Percentiles rank a stretch among this genome's conserved stretches.
Conservation (phyloP, 1,140 invertebrate species). For the Ooceraea biroi region DNA sequence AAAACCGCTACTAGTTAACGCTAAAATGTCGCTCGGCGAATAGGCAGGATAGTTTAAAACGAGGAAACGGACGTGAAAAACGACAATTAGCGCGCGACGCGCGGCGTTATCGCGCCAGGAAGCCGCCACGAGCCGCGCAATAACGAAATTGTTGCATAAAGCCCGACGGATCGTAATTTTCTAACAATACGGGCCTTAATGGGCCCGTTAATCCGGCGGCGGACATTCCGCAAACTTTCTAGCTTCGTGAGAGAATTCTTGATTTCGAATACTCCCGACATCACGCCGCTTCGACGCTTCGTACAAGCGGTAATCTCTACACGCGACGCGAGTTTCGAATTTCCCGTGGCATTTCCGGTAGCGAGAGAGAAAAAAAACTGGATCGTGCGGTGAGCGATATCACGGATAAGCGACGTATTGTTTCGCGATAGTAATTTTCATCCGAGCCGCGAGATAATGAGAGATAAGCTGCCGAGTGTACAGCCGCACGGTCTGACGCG, state of each 20-base stretch:
- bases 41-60: conserved; percentile 57
- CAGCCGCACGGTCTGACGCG: conserved; percentile 26
- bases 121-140: conserved; percentile 50
- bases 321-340: conserved; percentile 33
- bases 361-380: conserved; percentile 6
- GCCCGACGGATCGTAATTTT: conserved; percentile 39
- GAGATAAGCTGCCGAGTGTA: conserved; percentile 41
- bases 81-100: conserved; percentile 69
- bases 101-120: conserved; percentile 71
- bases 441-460: conserved; percentile 23
- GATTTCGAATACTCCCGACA: conserved; percentile 25
- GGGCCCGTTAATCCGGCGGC: neutral
- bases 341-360: conserved; percentile 34
- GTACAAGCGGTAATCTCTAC: conserved; percentile 26
- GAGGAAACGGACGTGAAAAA: conserved; percentile 77
- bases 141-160: conserved; percentile 72
- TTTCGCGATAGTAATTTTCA: conserved; percentile 52
- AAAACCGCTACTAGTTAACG: conserved; percentile 71
- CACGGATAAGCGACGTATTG: conserved; percentile 67
- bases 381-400: conserved; percentile 42
- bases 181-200: conserved; percentile 34
- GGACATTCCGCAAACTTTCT: conserved; percentile 11
- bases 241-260: conserved; percentile 40
- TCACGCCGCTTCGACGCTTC: conserved; percentile 8
- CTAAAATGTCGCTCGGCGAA: conserved; percentile 70